A percentile compares a stretch with the other conserved stretches of the same genome.
Evolutionary conservation across 2,797 vertebrate genomes (phyloP).

Genomic region (Acanthurus tractus): DNA sequence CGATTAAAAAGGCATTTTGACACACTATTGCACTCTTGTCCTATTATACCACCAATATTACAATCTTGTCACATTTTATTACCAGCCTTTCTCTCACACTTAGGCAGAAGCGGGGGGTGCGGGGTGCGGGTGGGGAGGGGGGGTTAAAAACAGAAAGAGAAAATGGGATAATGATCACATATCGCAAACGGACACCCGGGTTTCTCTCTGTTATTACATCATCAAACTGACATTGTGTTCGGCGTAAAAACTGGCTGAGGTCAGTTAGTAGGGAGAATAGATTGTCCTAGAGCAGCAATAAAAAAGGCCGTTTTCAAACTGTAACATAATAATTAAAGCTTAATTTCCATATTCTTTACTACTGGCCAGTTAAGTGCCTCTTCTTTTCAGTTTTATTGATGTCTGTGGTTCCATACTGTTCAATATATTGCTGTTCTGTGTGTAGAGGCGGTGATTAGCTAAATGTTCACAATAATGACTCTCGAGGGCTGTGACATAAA

Average conservation of each 20-base stretch:
- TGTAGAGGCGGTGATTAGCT: constrained; percentile 66
- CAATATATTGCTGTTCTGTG: constrained; percentile 59
- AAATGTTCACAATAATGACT: constrained; percentile 62
- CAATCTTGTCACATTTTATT: constrained; percentile 70
- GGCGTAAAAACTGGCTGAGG: constrained; percentile 51
- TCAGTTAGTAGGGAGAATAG: constrained; percentile 52
- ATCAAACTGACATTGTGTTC: constrained; percentile 62
- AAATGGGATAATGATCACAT: constrained; percentile 64
- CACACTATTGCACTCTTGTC: constrained; percentile 53
- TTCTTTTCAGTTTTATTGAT: constrained; percentile 59
- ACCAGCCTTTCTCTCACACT: constrained; percentile 48
- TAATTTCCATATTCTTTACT: constrained; percentile 75
- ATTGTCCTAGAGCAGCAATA: constrained; percentile 50
- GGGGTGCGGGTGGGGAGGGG: constrained; percentile 8
- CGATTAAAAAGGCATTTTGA: constrained; percentile 72
- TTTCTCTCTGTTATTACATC: constrained; percentile 69
- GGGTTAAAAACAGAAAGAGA: constrained; percentile 40
- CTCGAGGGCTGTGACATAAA: constrained; percentile 39
- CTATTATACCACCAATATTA: constrained; percentile 63
- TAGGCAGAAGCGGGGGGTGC: constrained; percentile 41
- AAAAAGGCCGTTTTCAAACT: constrained; percentile 65
- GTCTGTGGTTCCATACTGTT: constrained; percentile 64
- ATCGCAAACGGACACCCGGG: constrained; percentile 34
- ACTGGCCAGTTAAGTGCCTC: constrained; percentile 66
- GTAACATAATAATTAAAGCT: constrained; percentile 70